Conservation (phyloP, 30 jellyfish, hydroid and myxozoan species). For the Aurelia aurita region DNA sequence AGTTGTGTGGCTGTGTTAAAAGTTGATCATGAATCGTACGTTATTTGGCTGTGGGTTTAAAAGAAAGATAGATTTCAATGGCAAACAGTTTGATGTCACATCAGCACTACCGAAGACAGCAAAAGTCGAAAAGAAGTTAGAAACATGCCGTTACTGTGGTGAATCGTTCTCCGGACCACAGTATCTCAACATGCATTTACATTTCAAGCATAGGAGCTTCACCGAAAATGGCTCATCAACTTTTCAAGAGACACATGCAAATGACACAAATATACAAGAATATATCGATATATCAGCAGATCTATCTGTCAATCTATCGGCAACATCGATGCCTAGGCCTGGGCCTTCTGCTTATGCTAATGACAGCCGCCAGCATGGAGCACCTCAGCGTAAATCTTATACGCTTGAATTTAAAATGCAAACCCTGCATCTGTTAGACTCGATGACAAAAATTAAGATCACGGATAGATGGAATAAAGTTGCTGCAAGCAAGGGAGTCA, state of each 20-base stretch:
- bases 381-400: slow-evolving; percentile 31
- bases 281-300: slow-evolving; percentile 2
- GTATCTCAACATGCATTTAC: slow-evolving; percentile 37
- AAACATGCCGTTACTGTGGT: slow-evolving; percentile 36
- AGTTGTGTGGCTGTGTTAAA: not conserved
- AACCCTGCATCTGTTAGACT: slow-evolving; percentile 29
- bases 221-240: slow-evolving; percentile 14
- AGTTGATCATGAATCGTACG: slow-evolving; percentile 31
- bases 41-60: slow-evolving; percentile 42
- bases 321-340: not conserved
- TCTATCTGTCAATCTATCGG: no score
- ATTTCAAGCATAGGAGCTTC: slow-evolving; percentile 35
- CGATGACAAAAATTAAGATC: slow-evolving; percentile 22
- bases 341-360: not conserved
- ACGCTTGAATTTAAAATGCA: slow-evolving; percentile 37
- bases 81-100: slow-evolving; percentile 39
- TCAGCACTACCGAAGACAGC: slow-evolving; percentile 38
- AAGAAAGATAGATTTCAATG: slow-evolving; percentile 35
- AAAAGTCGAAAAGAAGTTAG: slow-evolving; percentile 19
- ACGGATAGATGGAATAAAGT: slow-evolving; percentile 24
- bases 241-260: slow-evolving; percentile 36
- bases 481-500: slow-evolving; percentile 49
- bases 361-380: slow-evolving; percentile 26
- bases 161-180: slow-evolving; percentile 27
- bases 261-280: slow-evolving; percentile 11